Base-by-base conservation (phyloP, 2,113 vertebrate species). In the Platichthys stellatus region DNA sequence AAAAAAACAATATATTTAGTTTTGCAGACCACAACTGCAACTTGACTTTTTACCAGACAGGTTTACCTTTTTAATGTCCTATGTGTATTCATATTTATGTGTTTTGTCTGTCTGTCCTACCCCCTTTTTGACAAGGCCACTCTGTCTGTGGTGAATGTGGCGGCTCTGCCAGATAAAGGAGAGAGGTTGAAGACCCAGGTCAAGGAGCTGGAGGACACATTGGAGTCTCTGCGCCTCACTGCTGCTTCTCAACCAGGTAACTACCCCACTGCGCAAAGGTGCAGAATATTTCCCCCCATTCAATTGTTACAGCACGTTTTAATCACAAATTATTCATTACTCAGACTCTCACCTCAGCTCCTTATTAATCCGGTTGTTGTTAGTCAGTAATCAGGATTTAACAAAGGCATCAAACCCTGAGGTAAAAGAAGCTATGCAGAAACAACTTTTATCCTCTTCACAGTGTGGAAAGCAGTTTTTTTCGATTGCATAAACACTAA, bases 101-200 rank as follows among this genome's bases (percentile, higher is more conserved):
- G 15, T 49, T 17, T 15, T 53, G 6, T 53, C 6, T 1, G 20
- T 60, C 60, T 60, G 17, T 53, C 26, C n/a, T 10, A 15, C 26
- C 43, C 10, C 8, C 12, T 13, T 1, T 58, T 49, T 40, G 28
- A 53, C 5, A 10, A 65, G 73, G 74, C 81, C 58, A 91, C 79
- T 28, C 65, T 81, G 51, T 86, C 88, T 21, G 62, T 10, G 23
- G 85, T 90, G 71, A 88, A 92, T 6, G 23, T 91, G 56, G 88
- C 58, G 0, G 90, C 78, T 38, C 83, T 93, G 63, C 90, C 91
- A 3, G 91, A 93, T 63, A 90, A 90, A 84, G 92, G 91, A 0
- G 80, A 91, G 62, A 79, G 84, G 63, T 10, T 93, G 74, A 89
- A 51, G 83, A 80, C 63, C 12, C 90, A 92, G 82, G 89, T 93